phyloP scores from a whole-genome alignment of 2,888 invertebrate genomes.

The Tromatobia lineatoria region DNA sequence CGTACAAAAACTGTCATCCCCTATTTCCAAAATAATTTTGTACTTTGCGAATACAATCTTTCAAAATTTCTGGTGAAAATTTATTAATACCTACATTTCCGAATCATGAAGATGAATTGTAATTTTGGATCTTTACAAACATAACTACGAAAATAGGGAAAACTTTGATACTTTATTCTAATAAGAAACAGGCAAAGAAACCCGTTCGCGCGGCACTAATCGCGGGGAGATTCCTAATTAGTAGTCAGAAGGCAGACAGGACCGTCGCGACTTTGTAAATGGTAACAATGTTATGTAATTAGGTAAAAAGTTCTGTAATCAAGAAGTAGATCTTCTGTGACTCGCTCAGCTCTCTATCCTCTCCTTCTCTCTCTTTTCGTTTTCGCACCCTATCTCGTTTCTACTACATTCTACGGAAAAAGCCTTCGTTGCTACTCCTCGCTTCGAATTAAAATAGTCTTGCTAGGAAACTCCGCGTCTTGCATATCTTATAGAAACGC shows the following conservation, averaged over 20 bases:
- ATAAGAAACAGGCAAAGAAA: slow-evolving; percentile 64
- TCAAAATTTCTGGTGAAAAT: not conserved
- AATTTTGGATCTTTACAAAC: not conserved
- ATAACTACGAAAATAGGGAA: not conserved
- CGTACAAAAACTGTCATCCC: not conserved
- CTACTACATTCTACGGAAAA: slow-evolving; percentile 47
- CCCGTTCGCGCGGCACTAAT: slow-evolving; percentile 76
- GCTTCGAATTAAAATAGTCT: slow-evolving; percentile 83
- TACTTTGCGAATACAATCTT: not conserved
- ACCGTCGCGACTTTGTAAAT: slow-evolving; percentile 83
- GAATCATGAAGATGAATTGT: not conserved
- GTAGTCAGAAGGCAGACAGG: slow-evolving; percentile 79
- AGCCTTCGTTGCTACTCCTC: slow-evolving; percentile 69
- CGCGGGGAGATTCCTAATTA: slow-evolving; percentile 79
- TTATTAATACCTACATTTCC: not conserved
- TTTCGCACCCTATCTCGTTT: slow-evolving; percentile 66
- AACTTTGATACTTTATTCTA: slow-evolving; percentile 65
- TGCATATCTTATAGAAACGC: slow-evolving; percentile 82
- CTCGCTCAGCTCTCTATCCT: slow-evolving; percentile 69
- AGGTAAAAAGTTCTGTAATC: slow-evolving; percentile 85
- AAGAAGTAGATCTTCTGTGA: slow-evolving; percentile 84
- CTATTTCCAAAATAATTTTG: not conserved
- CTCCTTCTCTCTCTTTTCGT: slow-evolving; percentile 58
- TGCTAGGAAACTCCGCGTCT: slow-evolving; percentile 77
- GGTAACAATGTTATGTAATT: slow-evolving; percentile 85